Base-by-base conservation (phyloP, 2,888 invertebrate genomes). In the Sphecodes monilicornis region DNA sequence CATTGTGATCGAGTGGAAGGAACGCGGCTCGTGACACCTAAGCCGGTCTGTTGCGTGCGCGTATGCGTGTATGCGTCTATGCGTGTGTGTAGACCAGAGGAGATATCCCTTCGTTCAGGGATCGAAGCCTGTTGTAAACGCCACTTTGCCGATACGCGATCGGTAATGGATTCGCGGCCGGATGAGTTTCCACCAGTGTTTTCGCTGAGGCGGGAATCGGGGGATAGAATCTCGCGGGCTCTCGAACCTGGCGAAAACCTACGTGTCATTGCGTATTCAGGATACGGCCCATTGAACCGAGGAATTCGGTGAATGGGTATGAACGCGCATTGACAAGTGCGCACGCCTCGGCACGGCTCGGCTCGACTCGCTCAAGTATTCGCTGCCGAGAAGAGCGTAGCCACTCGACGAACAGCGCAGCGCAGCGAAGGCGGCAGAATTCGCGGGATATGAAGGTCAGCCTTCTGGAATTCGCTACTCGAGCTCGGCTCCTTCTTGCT, bases 231-330 rank as follows among this genome's bases (percentile, higher is more conserved):
- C 70, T 13, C 71, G 64, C 54, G 60, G 60, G n/a, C 74, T 78
- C 75, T 39, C 77, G 72, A 77, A 78, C 79, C 16, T 87, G 73
- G 81, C 80, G 84, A 85, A 54, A 85, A 88, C 78, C 86, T 84
- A 89, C 90, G 89, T 90, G 91, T 91, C 91, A 92, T 91, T 93
- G 88, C 85, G 93, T 92, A 93, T 93, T 93, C 92, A 92, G 88
- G 85, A 79, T 89, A 89, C 91, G 89, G 88, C 89, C 89, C 89
- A 92, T 92, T 92, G 92, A 92, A 90, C 91, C 88, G 90, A 89
- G 89, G 92, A 91, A 92, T 93, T 93, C 91, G 93, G 92, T 93
- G 93, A 93, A 93, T 92, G 93, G 91, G 86, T 78, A 86, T 79
- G 85, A 80, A 79, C 82, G 70, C 69, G 82, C 80, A 82, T 84